Evolutionary conservation across 2,888 invertebrate genomes (phyloP).

Genomic region (Scaptomyza cyrtandrae): DNA sequence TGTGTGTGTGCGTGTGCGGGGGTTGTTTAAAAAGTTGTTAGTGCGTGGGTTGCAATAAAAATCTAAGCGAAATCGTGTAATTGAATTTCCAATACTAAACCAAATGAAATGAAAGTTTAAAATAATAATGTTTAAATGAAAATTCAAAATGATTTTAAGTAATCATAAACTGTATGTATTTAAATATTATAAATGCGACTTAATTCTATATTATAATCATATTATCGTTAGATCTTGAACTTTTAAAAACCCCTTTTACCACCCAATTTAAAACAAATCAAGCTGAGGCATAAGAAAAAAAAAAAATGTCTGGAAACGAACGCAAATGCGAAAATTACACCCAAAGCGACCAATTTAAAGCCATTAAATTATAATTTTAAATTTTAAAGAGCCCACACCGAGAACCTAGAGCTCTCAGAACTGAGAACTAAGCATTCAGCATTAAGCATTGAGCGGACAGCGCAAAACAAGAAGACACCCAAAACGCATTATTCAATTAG

Average conservation of each 20-base stretch:
- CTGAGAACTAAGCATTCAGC: conserved; percentile 10
- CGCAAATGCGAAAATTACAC: conserved; percentile 79
- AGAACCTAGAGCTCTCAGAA: conserved; percentile 10
- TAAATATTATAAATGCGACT: not conserved
- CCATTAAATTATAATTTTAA: conserved; percentile 80
- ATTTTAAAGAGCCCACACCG: conserved; percentile 53
- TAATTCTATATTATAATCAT: not conserved
- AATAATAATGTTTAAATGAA: not conserved
- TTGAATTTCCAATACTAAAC: not conserved
- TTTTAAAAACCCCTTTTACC: conserved; percentile 26
- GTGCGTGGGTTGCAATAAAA: conserved; percentile 12
- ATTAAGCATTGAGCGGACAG: conserved; percentile 31
- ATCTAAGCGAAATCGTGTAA: not conserved
- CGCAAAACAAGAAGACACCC: conserved; percentile 52
- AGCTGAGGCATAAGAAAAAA: too few species aligned
- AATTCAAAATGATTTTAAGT: too few species aligned
- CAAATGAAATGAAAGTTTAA: not conserved
- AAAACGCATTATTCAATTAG: conserved; percentile 73
- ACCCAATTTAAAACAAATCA: conserved; percentile 39
- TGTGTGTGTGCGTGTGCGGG: conserved; percentile 22
- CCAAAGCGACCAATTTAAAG: conserved; percentile 79
- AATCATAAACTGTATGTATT: too few species aligned
- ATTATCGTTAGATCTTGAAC: not conserved
- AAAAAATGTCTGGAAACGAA: conserved; percentile 57
- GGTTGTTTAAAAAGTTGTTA: conserved; percentile 41